Evolutionary conservation across 2,888 invertebrate species (phyloP), one percentile per base, ranked within the genome.

Genomic region (Rhorus exstirpatorius): DNA sequence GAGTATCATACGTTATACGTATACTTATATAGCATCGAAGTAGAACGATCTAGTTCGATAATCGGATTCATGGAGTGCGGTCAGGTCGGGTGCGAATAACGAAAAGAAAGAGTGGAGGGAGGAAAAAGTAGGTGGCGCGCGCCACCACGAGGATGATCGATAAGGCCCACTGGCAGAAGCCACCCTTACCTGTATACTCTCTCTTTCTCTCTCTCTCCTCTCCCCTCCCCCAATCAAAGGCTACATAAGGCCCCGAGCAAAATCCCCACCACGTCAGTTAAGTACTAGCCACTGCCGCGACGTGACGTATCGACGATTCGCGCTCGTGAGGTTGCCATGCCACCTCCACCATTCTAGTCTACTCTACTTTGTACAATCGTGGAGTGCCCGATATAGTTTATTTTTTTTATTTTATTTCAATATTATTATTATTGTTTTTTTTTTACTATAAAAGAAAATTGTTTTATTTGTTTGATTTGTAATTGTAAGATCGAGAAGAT

Each of bases 161-260:
- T 70, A 53, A 68, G 71, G 72, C 75, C 79, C 77, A 17, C 49
- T 26, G 35, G 44, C 67, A 58, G 35, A 71, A 72, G 65, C 74
- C 44, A 75, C 19, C 68, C 74, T 79, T 82, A 79, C 81, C 78
- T 80, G 74, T 51, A 17, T 26, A 8, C 14, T 41, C 46, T 49
- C 60, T 26, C 74, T 71, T 35, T 8, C 68, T 51, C 35, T 77
- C 67, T 26, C 65, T 46, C 26, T 2, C 61, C 44, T 38, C 19
- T 80, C 85, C 86, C 83, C 86, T 84, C 85, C 87, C 67, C 41
- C 55, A 38, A 67, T n/a, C 74, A 83, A 77, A 88, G 88, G 85
- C 87, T 92, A 92, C 92, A 91, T 92, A 92, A 92, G 92, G 91
- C 92, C 92, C 86, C 89, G 72, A 51, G 75, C 49, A 51, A 72